Base-by-base conservation (phyloP, 37 sponge, comb jelly and placozoan species). In the Agelas oroides region DNA sequence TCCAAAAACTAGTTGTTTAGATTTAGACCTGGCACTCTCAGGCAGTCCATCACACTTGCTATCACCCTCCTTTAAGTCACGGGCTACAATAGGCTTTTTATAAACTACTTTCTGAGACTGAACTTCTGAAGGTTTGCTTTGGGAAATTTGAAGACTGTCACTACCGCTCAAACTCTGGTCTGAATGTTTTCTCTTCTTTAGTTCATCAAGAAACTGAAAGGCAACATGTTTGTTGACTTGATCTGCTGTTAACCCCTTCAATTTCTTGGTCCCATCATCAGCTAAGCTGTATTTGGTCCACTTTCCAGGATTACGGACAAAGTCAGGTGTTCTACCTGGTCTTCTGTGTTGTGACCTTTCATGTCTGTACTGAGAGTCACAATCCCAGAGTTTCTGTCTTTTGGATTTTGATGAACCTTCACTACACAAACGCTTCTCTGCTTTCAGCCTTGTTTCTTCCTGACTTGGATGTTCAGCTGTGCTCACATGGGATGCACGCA, bases 271-370 rank as follows among this genome's bases (percentile, higher is more conserved):
- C 0, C 76, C 75, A 59, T 90, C 91, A 46, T 85, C 87, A 16
- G 38, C 59, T 6, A 90, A 68, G 70, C 85, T 76, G 53, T 90
- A 90, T 76, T 80, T 90, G 23, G 69, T 80, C 91, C 91, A 90
- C 63, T 82, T 82, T 24, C 55, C 46, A 46, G 46, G 46, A 46
- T 46, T 46, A 3, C 8, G 46, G 46, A 46, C 46, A 46, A 46
- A 46, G 8, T 46, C n/a, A n/a, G n/a, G n/a, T n/a, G n/a, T n/a
- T n/a, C n/a, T n/a, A n/a, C n/a, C 46, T 46, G 46, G 46, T 46
- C 46, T 3, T 46, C 46, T 46, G 46, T 46, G 46, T 46, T 46
- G 46, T 8, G 46, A 8, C 46, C 8, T 46, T 12, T 12, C 6
- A 3, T 46, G 3, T 46, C 3, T 46, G 8, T 3, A 46, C 3